Percentiles rank a stretch among this genome's conserved stretches.
Conservation (phyloP, 2,888 invertebrate species). For the Parochlus steinenii region DNA sequence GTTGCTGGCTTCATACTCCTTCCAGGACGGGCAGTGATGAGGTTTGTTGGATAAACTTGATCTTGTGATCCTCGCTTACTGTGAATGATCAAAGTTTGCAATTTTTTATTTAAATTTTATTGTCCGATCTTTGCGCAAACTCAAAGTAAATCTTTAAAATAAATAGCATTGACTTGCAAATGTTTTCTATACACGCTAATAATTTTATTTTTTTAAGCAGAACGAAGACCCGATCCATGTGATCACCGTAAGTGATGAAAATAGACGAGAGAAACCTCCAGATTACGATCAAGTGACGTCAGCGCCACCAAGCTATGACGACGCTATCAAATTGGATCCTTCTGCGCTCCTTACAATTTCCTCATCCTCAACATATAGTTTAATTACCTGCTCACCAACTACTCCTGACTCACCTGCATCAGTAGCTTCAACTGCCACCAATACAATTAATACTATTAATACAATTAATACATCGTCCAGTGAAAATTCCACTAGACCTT, state of each 20-base stretch:
- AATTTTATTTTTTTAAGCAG: slow-evolving; percentile 29
- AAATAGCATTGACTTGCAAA: no score
- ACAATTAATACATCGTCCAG: slow-evolving; percentile 5
- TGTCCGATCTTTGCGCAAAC: no score
- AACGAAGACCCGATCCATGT: slow-evolving; percentile 49
- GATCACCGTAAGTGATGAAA: slow-evolving; percentile 40
- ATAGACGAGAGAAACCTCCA: slow-evolving; percentile 49
- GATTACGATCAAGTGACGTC: slow-evolving; percentile 53
- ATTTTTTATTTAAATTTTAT: background rate
- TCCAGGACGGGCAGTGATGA: slow-evolving; percentile 31
- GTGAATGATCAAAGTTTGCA: background rate
- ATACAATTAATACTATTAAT: slow-evolving; percentile 8
- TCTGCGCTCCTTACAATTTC: slow-evolving; percentile 33
- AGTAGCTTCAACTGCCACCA: no score
- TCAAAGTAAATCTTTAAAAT: no score
- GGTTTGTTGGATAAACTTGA: slow-evolving; percentile 26
- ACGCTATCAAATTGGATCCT: slow-evolving; percentile 52
- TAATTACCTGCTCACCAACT: background rate
- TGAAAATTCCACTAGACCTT: background rate
- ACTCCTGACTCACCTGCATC: no score
- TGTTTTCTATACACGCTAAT: no score
- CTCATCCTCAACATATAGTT: slow-evolving; percentile 5
- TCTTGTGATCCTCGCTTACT: background rate
- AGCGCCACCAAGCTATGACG: slow-evolving; percentile 52
- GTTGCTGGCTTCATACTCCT: slow-evolving; percentile 49